Conservation (phyloP, 2,888 invertebrate species). For the Trichacis sp. region DNA sequence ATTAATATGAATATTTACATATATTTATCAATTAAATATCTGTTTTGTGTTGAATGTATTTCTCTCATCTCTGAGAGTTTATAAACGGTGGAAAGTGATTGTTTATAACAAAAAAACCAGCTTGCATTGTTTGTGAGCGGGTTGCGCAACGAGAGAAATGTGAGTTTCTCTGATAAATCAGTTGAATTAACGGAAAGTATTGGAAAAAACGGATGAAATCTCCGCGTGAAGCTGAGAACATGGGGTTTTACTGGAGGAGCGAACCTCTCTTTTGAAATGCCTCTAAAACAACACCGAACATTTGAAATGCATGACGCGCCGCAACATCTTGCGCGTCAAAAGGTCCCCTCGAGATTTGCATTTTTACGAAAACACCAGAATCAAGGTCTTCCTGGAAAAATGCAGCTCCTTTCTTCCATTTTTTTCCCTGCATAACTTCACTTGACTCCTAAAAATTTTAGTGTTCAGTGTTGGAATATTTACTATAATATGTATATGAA, state of each 20-base stretch:
- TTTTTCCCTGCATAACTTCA: too few species aligned
- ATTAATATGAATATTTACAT: too few species aligned
- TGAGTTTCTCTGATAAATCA: background rate
- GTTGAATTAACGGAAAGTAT: background rate
- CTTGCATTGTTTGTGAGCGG: background rate
- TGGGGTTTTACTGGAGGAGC: background rate
- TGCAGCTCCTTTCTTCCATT: background rate
- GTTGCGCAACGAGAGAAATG: background rate
- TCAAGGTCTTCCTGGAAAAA: slow-evolving; percentile 6
- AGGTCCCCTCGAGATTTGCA: background rate
- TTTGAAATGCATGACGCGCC: background rate
- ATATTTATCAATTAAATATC: too few species aligned
- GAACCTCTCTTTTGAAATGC: background rate
- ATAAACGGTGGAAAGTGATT: too few species aligned
- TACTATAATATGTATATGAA: too few species aligned
- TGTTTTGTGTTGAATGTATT: too few species aligned
- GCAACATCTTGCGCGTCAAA: background rate
- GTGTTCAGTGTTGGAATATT: too few species aligned
- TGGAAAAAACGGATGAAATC: background rate
- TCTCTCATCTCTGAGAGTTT: too few species aligned
- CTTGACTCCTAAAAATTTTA: too few species aligned
- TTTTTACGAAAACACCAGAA: background rate
- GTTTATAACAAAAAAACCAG: background rate
- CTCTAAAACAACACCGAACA: background rate
- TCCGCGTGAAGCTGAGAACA: background rate